Evolutionary conservation across 2,797 vertebrate species (phyloP), one percentile per base, ranked within the genome.

Genomic region (Coracias cyanogaster): DNA sequence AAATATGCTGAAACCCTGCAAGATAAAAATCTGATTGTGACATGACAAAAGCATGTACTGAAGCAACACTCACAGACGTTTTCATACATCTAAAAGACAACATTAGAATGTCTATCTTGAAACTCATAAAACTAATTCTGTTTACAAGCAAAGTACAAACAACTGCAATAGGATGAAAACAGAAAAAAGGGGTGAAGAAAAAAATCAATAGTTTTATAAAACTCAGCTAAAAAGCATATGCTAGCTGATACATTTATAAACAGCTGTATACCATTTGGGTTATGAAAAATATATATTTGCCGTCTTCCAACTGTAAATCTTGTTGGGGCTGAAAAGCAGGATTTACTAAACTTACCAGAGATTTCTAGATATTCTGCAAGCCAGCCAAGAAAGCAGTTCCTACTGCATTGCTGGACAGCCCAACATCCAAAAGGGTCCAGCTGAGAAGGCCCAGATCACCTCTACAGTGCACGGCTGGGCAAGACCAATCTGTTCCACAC

Each of bases 11-110:
- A 94, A 93, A 76, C 31, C 24, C 22, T 54, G 66, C 20, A 45
- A 93, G 58, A 46, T 81, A 90, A 79, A 71, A 86, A 39, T 45
- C 51, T 62, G 74, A 29, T 33, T 70, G 57, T 24, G 55, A 84
- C 21, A 24, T 55, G 66, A 70, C 4, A 5, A 70, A 90, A 84
- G 51, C 15, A 25, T 7, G 55, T 64, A 60, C 70, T 69, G 51
- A 84, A 91, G 70, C 7, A 5, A 51, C 55, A 86, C 70, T 25
- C 25, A 29, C 33, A 82, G n/a, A 46, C 64, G 55, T 70, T 94
- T 80, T 80, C 76, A 69, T 48, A 70, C 29, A 76, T 81, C 92
- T 83, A 83, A 74, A 80, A 88, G 76, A 72, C 65, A 92, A 84
- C 46, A 60, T 57, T 29, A 82, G 62, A 86, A 72, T 5, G 15